Conservation (phyloP, 35 echinoderm and acorn worm genomes). For the Apostichopus californicus region DNA sequence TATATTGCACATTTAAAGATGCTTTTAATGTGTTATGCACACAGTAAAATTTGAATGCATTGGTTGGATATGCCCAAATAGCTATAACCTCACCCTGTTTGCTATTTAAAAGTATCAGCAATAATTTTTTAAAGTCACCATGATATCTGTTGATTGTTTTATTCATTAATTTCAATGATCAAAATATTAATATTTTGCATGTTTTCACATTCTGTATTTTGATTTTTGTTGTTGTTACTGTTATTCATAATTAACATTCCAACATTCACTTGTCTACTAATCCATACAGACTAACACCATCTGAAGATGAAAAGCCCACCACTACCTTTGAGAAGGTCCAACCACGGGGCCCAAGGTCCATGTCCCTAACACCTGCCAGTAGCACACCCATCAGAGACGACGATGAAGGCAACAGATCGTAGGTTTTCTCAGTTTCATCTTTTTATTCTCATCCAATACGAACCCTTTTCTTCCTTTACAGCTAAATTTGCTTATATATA, state of each 20-base stretch:
- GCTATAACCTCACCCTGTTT: too few relatives aligned
- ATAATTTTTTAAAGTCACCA: too few relatives aligned
- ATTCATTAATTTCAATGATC: not conserved
- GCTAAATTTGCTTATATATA: too few relatives aligned
- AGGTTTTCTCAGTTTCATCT: slow-evolving; percentile 17
- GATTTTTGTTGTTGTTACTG: not conserved
- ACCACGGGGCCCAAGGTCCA: slow-evolving; percentile 9
- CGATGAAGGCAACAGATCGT: slow-evolving; percentile 24
- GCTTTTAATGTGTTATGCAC: too few relatives aligned
- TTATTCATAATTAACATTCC: not conserved
- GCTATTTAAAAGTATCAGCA: too few relatives aligned
- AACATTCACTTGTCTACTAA: slow-evolving; percentile 40
- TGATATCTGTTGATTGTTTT: too few relatives aligned
- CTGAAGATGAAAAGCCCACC: slow-evolving; percentile 30
- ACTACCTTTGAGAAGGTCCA: slow-evolving; percentile 55
- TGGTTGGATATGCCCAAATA: too few relatives aligned
- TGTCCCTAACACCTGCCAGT: slow-evolving; percentile 18
- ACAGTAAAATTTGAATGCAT: too few relatives aligned
- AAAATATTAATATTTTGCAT: not conserved
- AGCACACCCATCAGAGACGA: not conserved
- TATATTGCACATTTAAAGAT: too few relatives aligned
- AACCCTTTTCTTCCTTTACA: too few relatives aligned
- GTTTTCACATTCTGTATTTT: not conserved
- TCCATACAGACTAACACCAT: slow-evolving; percentile 45
- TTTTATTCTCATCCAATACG: not conserved